Evolutionary conservation across 1,140 invertebrate genomes (phyloP).

Genomic region (Psix sp.): DNA sequence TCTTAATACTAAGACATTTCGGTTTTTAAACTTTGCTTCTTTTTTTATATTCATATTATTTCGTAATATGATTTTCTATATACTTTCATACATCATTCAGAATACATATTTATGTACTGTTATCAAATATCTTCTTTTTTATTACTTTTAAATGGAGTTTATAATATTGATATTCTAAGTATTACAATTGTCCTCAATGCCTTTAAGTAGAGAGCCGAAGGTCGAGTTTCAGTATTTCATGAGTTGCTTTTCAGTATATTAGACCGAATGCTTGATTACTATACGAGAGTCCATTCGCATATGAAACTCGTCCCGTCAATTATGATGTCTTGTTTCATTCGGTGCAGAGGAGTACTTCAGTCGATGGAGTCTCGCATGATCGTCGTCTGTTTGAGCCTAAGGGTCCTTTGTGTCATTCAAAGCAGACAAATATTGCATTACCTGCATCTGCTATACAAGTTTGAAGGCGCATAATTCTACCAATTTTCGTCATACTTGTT

Average conservation of each 20-base stretch:
- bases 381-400: slow-evolving; percentile 43
- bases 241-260: slow-evolving; percentile 47
- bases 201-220: slow-evolving; percentile 28
- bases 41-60: too few species aligned
- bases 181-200: too few species aligned
- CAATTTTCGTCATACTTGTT: slow-evolving; percentile 6
- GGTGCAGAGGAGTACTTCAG: slow-evolving; percentile 10
- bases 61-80: too few species aligned
- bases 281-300: slow-evolving; percentile 27
- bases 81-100: too few species aligned
- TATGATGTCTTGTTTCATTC: slow-evolving; percentile 48
- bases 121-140: too few species aligned
- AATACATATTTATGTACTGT: too few species aligned
- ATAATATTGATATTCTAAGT: too few species aligned
- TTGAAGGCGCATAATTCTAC: slow-evolving; percentile 6
- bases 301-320: slow-evolving; percentile 48
- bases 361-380: slow-evolving; percentile 34
- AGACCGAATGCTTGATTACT: slow-evolving; percentile 36
- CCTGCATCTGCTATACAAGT: slow-evolving; percentile 22
- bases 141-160: too few species aligned
- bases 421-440: slow-evolving; percentile 47
- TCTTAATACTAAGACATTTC: too few species aligned
- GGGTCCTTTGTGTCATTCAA: slow-evolving; percentile 45
- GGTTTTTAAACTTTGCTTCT: too few species aligned
- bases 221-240: slow-evolving; percentile 37